A percentile compares a stretch with the other conserved stretches of the same genome.
These are phyloP conservation scores for Aphelenchoides fujianensis DNA, from an alignment of 1,140 invertebrate species.

Conservation along the genomic window DNA sequence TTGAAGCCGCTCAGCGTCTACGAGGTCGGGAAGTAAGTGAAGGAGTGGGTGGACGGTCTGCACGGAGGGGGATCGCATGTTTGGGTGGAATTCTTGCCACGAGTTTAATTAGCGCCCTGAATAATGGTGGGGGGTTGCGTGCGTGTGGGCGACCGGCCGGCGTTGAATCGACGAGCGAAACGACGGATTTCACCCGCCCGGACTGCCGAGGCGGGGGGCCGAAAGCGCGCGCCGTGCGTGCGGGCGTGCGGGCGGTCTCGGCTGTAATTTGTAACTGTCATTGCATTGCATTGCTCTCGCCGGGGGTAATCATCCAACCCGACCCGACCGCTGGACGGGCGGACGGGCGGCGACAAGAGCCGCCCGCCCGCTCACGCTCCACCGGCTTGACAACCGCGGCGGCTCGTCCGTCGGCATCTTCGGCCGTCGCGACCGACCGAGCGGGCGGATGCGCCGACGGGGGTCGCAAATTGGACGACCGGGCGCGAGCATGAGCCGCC, in stretches of 20 bases:
- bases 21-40: slow-evolving; percentile 17
- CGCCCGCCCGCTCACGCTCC: neutral
- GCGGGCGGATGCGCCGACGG: neutral
- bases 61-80: neutral
- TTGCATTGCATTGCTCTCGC: neutral
- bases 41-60: neutral
- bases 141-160: neutral
- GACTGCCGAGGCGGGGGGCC: too few relatives aligned
- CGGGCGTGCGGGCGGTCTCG: neutral
- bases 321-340: neutral
- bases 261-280: slow-evolving; percentile 15
- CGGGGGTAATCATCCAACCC: neutral
- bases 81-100: neutral
- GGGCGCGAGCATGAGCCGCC: too few relatives aligned
- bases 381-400: too few relatives aligned
- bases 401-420: neutral
- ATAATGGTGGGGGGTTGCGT: neutral
- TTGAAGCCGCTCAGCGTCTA: slow-evolving; percentile 14
- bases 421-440: too few relatives aligned
- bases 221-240: neutral
- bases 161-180: too few relatives aligned
- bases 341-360: too few relatives aligned
- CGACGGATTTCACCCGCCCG: too few relatives aligned
- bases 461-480: neutral
- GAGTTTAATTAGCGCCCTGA: neutral